A percentile compares a stretch with the other conserved stretches of the same genome.
Conservation (phyloP, 2,113 vertebrate species). For the Mola mola region DNA sequence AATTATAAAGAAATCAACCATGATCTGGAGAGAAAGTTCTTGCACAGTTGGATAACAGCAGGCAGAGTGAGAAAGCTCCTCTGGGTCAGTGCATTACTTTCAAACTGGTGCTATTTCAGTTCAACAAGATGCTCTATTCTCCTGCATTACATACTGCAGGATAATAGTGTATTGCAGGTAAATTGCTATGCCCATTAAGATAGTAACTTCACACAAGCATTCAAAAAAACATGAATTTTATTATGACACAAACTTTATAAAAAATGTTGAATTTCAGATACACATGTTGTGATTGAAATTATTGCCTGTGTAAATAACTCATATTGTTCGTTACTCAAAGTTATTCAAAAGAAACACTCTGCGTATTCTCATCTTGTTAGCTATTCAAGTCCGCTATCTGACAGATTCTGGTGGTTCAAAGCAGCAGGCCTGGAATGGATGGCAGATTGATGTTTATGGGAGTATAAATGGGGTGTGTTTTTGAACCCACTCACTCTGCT, state of each 20-base stretch:
- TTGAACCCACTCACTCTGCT: conserved; percentile 49
- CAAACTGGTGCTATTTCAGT: conserved; percentile 30
- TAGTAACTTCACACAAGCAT: conserved; percentile 12
- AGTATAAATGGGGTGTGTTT: conserved; percentile 59
- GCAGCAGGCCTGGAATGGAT: conserved; percentile 59
- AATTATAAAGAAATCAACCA: conserved; percentile 7
- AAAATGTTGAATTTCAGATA: conserved; percentile 15
- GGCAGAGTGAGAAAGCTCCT: conserved; percentile 33
- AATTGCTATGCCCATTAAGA: conserved; percentile 34
- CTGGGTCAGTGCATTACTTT: conserved; percentile 32
- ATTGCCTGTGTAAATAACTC: conserved; percentile 12
- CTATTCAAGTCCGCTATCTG: conserved; percentile 67
- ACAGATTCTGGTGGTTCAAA: conserved; percentile 65
- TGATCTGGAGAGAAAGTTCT: conserved; percentile 13
- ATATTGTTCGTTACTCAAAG: conserved; percentile 5
- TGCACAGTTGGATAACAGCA: conserved; percentile 20
- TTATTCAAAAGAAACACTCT: conserved; percentile 33
- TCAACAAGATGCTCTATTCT: conserved; percentile 19
- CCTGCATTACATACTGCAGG: conserved; percentile 5
- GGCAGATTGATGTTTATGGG: conserved; percentile 76
- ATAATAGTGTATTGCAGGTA: conserved; percentile 35
- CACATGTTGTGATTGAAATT: conserved; percentile 8
- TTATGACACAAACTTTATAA: conserved; percentile 6
- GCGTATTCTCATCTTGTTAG: conserved; percentile 61
- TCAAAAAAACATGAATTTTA: not conserved